Base-by-base conservation (phyloP, 2,888 invertebrate species). In the Palloptera scutellata region DNA sequence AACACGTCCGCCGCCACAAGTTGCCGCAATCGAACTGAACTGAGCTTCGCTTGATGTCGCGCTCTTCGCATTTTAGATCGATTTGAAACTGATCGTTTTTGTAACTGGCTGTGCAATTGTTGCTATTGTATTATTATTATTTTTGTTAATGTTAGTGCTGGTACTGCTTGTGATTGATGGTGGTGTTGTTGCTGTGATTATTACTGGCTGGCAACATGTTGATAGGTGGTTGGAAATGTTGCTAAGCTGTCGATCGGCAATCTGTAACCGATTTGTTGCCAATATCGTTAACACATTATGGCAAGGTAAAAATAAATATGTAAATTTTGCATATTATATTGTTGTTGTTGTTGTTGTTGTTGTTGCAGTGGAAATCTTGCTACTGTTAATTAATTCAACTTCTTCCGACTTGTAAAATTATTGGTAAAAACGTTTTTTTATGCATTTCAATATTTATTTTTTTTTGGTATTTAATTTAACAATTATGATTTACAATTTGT, bases 11-110 rank as follows among this genome's bases (percentile, higher is more conserved):
- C 70, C 75, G 73, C 61, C 77, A 76, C 73, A 73, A 76, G 75
- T 76, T 68, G 79, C 72, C 78, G 75, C 79, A 75, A 77, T 77
- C 75, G 77, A 80, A 81, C 81, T 81, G 78, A 81, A 76, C 79
- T 81, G 76, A 41, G 54, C 60, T 58, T 59, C 40, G 54, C 15
- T 48, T 48, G 15, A n/a, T 5, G 30, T 30, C 30, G 30, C 45
- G 52, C 67, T 65, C 41, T 66, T 19, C 45, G 51, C 30, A 15
- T 67, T 51, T 69, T 58, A 66, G 43, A 69, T 59, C 66, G 62
- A 59, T 66, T 53, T 45, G 59, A n/a, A 30, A 11, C 52, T 51
- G 61, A 9, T 57, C 64, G 45, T 71, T 40, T 63, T 17, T 53
- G 17, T 15, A 9, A 17, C 15, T 59, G 58, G 20, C 59, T 58